Base-by-base conservation (phyloP, 2,888 invertebrate genomes). In the Oxyscelio sp. region DNA sequence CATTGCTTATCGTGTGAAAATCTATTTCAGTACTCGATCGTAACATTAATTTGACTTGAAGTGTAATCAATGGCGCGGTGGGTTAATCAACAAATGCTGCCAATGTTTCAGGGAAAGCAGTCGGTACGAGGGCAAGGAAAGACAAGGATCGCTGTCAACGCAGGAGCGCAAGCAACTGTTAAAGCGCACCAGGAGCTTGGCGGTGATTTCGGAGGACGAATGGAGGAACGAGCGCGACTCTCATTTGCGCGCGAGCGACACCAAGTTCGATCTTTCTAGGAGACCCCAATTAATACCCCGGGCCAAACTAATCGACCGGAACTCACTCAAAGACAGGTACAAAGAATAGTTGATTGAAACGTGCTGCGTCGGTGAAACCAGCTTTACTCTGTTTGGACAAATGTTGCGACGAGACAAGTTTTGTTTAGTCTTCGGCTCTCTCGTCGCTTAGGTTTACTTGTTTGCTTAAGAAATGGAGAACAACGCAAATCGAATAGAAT, bases 211-310 rank as follows among this genome's bases (percentile, higher is more conserved):
- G 92, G 97, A 97, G 93, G 97, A 97, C 94, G 96, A 97, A 94
- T 96, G 96, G 90, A 96, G 96, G 91, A 95, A 88, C 83, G 89
- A 89, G 63, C 90, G 89, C 54, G 90, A 90, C 24, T 89, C 89
- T 56, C 88, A 92, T 74, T 91, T 92, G 83, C 89, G 89, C 71
- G 85, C 92, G 13, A 91, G 90, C 22, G 92, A 92, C 38, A 95
- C 95, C 88, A 95, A 95, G 88, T 95, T 96, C 92, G 95, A 96
- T 86, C 95, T 95, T 89, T 95, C 95, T 90, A 95, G 96, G 91
- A 95, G 97, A 89, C 96, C 97, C 65, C 97, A 97, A 94, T 95
- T 97, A 77, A 97, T 97, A 94, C 97, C 97, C 79, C 95, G 97
- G 90, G 97, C 97, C 63, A 97, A 97, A 92, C 95, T 97, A 86